Base-by-base conservation (phyloP, 2,797 vertebrate genomes). In the Tauraco hartlaubi region DNA sequence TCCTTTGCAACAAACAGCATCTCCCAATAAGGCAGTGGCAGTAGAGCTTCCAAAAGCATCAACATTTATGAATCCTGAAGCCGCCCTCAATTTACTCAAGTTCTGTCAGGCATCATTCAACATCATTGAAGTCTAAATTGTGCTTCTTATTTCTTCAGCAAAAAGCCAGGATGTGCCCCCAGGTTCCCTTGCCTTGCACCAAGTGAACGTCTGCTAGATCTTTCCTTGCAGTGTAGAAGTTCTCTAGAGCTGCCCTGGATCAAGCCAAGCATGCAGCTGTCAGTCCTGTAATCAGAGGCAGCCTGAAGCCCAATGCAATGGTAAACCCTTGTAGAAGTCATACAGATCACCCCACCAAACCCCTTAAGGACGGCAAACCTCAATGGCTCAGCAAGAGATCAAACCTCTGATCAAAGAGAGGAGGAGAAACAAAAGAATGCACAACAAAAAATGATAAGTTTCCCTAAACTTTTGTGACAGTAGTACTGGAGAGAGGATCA, bases 201-300 rank as follows among this genome's bases (percentile, higher is more conserved):
- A 22, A 25, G 12, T 6, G 29, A 68, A 16, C 0, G 33, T 16
- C 8, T 56, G 4, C 28, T 49, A 25, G 11, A 6, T 43, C n/a
- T 44, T 66, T 28, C 28, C 55, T 71, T 22, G 7, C 15, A 22
- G 1, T 12, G 20, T 2, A 46, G 37, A 74, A 58, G 15, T 51
- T 73, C 25, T 74, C 26, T 35, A 74, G 74, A 74, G 43, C 2
- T 78, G 49, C 18, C 16, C 52, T 31, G 39, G 18, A 43, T 46
- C 0, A 0, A 77, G 18, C 11, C 43, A 76, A 31, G 21, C 8
- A 6, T 9, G 49, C n/a, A 81, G 12, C 25, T 69, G 20, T 52
- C 44, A 49, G 51, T 63, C 6, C 12, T 73, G 56, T 21, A 25
- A 39, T 84, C 54, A 68, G 10, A 23, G 10, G 4, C 18, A 63